Evolutionary conservation across 2,888 invertebrate species (phyloP), one percentile per base, ranked within the genome.

Genomic region (Drosophila gaucha): DNA sequence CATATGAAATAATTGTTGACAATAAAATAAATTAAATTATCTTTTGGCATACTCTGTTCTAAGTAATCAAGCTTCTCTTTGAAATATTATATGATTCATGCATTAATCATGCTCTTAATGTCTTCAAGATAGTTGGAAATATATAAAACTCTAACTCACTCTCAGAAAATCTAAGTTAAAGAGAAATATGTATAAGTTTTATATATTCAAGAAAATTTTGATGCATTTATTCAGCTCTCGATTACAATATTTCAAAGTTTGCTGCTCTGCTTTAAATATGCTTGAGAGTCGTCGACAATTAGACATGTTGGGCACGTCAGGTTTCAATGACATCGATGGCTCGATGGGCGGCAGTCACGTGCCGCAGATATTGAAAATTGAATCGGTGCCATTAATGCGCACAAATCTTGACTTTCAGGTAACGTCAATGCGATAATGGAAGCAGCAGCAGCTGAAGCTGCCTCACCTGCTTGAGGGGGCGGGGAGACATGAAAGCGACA

Each of bases 301-400:
- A 84, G 86, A 84, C 85, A 84, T 88, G 77, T 88, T 74, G 71
- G 49, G 88, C 83, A 84, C 83, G 83, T 84, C 85, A 86, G 65
- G 78, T 74, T 86, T 84, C 88, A 84, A 80, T 84, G 83, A 86
- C 77, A 83, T 56, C 68, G 74, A 63, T 47, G 57, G 52, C 64
- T 52, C 50, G 59, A 31, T 46, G 30, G 62, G 44, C 60, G 70
- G 50, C 59, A 78, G 86, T 84, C 83, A 84, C 84, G 84, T 84
- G 68, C 87, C 66, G 47, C 52, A 74, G 83, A 84, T 84, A 88
- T 88, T 86, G 84, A 88, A 88, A 88, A 84, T 84, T 84, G 84
- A 84, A 84, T 86, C 87, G 85, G 28, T 55, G 78, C 73, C 78
- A 75, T 86, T 84, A 84, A 84, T 88, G 84, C 78, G 84, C 87